Evolutionary conservation across 2,888 invertebrate species (phyloP).

Genomic region (Agonum fuliginosum): DNA sequence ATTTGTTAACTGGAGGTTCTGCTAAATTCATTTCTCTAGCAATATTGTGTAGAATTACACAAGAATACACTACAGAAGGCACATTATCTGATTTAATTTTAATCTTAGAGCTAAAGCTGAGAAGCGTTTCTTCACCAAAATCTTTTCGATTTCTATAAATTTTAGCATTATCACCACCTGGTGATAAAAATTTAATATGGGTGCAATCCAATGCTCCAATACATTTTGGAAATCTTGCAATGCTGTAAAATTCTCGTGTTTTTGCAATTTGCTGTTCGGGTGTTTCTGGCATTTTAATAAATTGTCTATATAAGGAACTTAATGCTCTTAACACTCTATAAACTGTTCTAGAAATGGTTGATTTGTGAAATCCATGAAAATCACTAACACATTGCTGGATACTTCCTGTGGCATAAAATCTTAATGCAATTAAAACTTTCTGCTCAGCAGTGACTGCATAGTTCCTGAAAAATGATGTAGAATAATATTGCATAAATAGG

Average conservation of each 20-base stretch:
- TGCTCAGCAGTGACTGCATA: conserved; percentile 37
- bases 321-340: conserved; percentile 32
- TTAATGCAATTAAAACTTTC: background rate
- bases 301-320: background rate
- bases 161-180: background rate
- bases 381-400: conserved; percentile 3
- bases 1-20: no score
- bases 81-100: no score
- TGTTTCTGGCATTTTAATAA: conserved; percentile 25
- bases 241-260: conserved; percentile 30
- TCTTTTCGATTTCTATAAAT: background rate
- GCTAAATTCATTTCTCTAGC: no score
- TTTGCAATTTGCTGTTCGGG: conserved; percentile 13
- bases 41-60: no score
- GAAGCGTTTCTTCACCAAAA: no score
- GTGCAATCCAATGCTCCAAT: conserved; percentile 34
- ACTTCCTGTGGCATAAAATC: background rate
- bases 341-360: conserved; percentile 8
- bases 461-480: conserved; percentile 34
- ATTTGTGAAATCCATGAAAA: conserved; percentile 31
- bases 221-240: conserved; percentile 25
- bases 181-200: conserved; percentile 21
- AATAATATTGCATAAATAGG: conserved; percentile 4
- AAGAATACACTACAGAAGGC: no score
- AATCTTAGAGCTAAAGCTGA: no score